Evolutionary conservation across 2,113 vertebrate species (phyloP).

Genomic region (Apaloderma vittatum): DNA sequence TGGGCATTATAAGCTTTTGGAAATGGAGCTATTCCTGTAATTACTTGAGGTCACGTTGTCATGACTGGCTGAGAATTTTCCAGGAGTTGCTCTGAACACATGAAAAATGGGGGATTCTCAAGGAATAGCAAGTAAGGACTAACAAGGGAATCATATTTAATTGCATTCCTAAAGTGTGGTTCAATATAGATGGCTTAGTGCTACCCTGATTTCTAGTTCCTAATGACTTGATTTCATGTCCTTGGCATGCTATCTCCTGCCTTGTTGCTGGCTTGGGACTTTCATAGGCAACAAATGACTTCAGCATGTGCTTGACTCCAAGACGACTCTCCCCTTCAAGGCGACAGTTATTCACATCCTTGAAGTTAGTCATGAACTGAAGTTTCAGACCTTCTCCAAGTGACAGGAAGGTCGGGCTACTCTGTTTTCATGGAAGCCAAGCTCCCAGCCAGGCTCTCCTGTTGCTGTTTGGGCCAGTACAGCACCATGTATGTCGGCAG

Average conservation of each 20-base stretch:
- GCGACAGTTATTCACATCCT: not conserved
- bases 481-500: not conserved
- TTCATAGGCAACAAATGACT: not conserved
- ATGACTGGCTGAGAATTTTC: not conserved
- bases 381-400: not conserved
- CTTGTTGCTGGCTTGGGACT: not conserved
- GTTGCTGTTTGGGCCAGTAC: not conserved
- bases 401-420: not conserved
- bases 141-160: not conserved
- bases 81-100: not conserved
- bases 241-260: not conserved
- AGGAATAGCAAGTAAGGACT: not conserved
- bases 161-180: not conserved
- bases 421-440: not conserved
- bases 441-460: not conserved
- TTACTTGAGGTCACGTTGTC: not conserved
- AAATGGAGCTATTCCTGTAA: not conserved
- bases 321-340: not conserved
- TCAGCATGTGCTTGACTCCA: not conserved
- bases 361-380: not conserved
- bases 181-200: not conserved
- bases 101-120: not conserved
- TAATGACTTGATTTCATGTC: not conserved
- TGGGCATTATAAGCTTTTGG: not conserved
- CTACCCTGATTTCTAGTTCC: not conserved